Percentiles rank a stretch among this genome's conserved stretches.
These are phyloP conservation scores for Drosophila lacicola DNA, from an alignment of 2,888 invertebrate genomes.

Conservation along the genomic window DNA sequence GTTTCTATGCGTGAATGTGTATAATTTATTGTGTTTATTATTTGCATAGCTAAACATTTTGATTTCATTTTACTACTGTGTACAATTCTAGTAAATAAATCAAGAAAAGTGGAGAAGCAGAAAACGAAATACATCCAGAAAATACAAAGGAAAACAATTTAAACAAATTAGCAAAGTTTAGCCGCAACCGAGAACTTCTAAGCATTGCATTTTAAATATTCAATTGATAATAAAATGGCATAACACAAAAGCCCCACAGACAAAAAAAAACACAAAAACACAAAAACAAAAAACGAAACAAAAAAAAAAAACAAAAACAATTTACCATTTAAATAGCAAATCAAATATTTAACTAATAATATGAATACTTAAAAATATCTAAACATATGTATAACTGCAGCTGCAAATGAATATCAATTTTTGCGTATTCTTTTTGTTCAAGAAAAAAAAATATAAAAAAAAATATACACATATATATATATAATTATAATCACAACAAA, in stretches of 20 bases:
- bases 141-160: slow-evolving; percentile 8
- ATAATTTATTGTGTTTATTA: slow-evolving; percentile 44
- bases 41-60: slow-evolving; percentile 31
- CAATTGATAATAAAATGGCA: slow-evolving; percentile 17
- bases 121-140: slow-evolving; percentile 1
- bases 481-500: slow-evolving; percentile 4
- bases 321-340: slow-evolving; percentile 68
- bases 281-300: slow-evolving; percentile 10
- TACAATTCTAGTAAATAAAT: slow-evolving; percentile 47
- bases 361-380: slow-evolving; percentile 41
- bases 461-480: slow-evolving; percentile 12
- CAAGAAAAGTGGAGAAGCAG: slow-evolving; percentile 8
- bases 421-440: slow-evolving; percentile 42
- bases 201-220: slow-evolving; percentile 57
- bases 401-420: slow-evolving; percentile 20
- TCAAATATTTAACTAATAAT: slow-evolving; percentile 60
- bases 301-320: slow-evolving; percentile 16
- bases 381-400: slow-evolving; percentile 19
- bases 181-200: slow-evolving; percentile 21
- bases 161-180: slow-evolving; percentile 29
- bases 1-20: slow-evolving; percentile 38
- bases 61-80: slow-evolving; percentile 14
- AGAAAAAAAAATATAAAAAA: neutral
- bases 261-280: slow-evolving; percentile 14
- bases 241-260: slow-evolving; percentile 1